Evolutionary conservation across 2,113 vertebrate species (phyloP), one percentile per base, ranked within the genome.

Genomic region (Orcinus orca): DNA sequence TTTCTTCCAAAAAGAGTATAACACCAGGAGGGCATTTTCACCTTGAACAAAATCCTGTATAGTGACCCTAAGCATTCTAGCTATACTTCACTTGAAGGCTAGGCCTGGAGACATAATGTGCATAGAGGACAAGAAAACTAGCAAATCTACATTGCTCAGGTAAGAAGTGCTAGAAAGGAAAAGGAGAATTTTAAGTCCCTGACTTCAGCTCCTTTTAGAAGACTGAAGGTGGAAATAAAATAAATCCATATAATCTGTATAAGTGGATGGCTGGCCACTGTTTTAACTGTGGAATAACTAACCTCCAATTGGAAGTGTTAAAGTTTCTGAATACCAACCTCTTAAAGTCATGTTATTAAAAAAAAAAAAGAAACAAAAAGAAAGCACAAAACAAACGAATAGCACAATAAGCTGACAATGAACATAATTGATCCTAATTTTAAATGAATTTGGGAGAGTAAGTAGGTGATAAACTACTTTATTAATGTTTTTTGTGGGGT

Each of bases 381-480:
- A 44, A 13, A 63, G 73, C 25, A 86, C 36, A 60, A 94, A 82
- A 63, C 73, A 94, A 93, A 87, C 13, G 1, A 25, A 68, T 29
- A 95, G 31, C 50, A 65, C 60, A 80, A 21, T 12, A 95, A 92
- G 2, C 23, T 86, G 8, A 18, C 92, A 96, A 76, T 70, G 36
- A 93, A n/a, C n/a, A 90, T 14, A 81, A 95, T 18, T 82, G 80
- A 95, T 87, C 50, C 26, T 85, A 95, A 95, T 97, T 97, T 96
- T 95, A 67, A 97, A 88, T 71, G 73, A 98, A 95, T 41, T 88
- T 90, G 62, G 68, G 55, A 92, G 94, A 97, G 96, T 90, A 11
- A 93, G 65, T 92, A 96, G 73, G 76, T 93, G n/a, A 96, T 47
- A 94, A 97, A 97, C 29, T 90, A 80, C 8, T 97, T 95, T 80